These are phyloP conservation scores for Acropternis orthonyx DNA, from an alignment of 2,797 vertebrate genomes.

Conservation along the genomic window DNA sequence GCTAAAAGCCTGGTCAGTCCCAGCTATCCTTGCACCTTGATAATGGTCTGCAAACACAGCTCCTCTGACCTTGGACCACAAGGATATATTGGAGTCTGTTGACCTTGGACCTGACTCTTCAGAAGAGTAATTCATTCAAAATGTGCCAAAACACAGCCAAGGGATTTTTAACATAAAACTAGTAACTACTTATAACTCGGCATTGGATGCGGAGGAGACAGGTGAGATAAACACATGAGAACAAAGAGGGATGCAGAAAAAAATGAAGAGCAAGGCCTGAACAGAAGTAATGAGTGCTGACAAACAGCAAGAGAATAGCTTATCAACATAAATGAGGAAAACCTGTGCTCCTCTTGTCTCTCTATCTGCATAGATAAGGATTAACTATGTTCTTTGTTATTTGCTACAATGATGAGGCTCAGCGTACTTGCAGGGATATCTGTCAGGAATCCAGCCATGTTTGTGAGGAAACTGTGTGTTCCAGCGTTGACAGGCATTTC, in stretches of 20 bases:
- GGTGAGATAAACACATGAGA: not conserved
- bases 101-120: not conserved
- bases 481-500: conserved; percentile 89
- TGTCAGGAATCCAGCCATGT: conserved; percentile 85
- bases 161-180: not conserved
- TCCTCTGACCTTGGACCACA: not conserved
- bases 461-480: conserved; percentile 83
- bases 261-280: not conserved
- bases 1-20: not conserved
- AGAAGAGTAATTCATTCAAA: not conserved
- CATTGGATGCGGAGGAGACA: not conserved
- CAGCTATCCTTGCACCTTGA: not conserved
- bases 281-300: not conserved
- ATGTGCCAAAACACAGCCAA: not conserved
- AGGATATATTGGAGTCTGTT: not conserved
- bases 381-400: not conserved
- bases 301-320: not conserved
- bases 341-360: not conserved
- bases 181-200: not conserved
- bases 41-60: not conserved
- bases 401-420: not conserved
- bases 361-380: not conserved
- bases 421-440: conserved; percentile 93
- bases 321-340: not conserved
- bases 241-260: not conserved